These are phyloP conservation scores for Trichomalopsis sarcophagae DNA, from an alignment of 1,140 invertebrate species.

Conservation along the genomic window DNA sequence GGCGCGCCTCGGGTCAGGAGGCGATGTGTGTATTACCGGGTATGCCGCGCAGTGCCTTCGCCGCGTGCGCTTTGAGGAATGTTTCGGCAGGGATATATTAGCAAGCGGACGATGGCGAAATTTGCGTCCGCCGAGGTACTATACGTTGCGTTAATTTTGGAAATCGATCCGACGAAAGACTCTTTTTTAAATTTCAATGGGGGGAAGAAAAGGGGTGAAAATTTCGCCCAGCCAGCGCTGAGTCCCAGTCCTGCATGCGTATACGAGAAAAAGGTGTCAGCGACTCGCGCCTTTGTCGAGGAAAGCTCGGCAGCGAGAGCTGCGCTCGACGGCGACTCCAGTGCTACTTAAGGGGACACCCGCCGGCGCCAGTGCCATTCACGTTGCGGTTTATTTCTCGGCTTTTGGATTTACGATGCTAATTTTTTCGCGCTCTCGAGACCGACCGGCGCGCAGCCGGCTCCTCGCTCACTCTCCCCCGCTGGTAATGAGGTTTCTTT, in stretches of 20 bases:
- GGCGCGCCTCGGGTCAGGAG: neutral
- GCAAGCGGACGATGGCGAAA: too few relatives aligned
- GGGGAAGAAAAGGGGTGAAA: too few relatives aligned
- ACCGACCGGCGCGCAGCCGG: neutral
- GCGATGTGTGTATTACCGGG: neutral
- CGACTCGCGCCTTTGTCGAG: neutral
- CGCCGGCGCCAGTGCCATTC: slow-evolving; percentile 29
- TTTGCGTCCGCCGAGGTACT: too few relatives aligned
- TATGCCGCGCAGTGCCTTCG: too few relatives aligned
- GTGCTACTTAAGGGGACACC: slow-evolving; percentile 34
- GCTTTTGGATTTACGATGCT: slow-evolving; percentile 47
- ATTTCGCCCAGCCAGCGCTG: too few relatives aligned
- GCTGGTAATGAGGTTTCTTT: slow-evolving; percentile 40
- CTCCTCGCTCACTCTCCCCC: neutral
- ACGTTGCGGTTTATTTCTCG: slow-evolving; percentile 43
- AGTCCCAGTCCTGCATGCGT: too few relatives aligned
- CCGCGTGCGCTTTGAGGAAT: too few relatives aligned
- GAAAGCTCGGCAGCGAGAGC: too few relatives aligned
- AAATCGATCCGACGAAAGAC: too few relatives aligned
- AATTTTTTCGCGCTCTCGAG: slow-evolving; percentile 33
- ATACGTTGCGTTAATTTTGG: too few relatives aligned
- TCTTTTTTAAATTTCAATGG: too few relatives aligned
- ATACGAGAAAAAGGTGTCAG: neutral
- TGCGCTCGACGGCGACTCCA: slow-evolving; percentile 4
- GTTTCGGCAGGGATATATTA: too few relatives aligned